phyloP scores from a whole-genome alignment of 2,113 vertebrate species.

The Tympanuchus pallidicinctus region DNA sequence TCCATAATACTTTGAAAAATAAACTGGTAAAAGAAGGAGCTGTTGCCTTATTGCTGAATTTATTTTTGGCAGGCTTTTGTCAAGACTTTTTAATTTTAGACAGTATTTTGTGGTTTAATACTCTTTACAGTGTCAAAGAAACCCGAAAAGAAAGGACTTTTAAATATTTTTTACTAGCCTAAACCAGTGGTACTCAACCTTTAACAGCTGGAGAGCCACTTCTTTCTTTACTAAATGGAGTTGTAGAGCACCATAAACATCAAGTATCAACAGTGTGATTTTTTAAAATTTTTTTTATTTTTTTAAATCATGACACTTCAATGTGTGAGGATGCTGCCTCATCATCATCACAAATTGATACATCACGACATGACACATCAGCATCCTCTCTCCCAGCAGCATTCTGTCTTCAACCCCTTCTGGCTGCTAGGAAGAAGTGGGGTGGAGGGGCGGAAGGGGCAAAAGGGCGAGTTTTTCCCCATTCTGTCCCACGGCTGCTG shows the following conservation, averaged over 20 bases:
- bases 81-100: conserved; percentile 42
- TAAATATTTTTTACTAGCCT: conserved; percentile 58
- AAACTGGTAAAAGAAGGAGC: conserved; percentile 58
- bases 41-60: conserved; percentile 54
- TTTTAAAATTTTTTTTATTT: neutral
- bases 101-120: conserved; percentile 71
- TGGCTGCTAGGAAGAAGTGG: conserved; percentile 67
- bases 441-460: conserved; percentile 61
- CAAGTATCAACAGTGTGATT: conserved; percentile 48
- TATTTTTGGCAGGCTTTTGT: conserved; percentile 31
- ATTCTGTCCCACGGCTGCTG: conserved; percentile 73
- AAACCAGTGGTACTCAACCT: conserved; percentile 81
- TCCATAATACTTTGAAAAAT: conserved; percentile 38
- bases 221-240: conserved; percentile 70
- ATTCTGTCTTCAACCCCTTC: conserved; percentile 49
- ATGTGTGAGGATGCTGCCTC: conserved; percentile 53
- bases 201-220: conserved; percentile 81
- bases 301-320: conserved; percentile 61
- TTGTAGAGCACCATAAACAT: conserved; percentile 72
- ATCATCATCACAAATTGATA: conserved; percentile 67
- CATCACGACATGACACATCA: conserved; percentile 68
- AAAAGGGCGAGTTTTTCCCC: conserved; percentile 69
- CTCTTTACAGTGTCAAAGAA: conserved; percentile 29
- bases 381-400: conserved; percentile 67
- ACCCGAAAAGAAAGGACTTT: conserved; percentile 45